Percentiles rank a stretch among this genome's conserved stretches.
Evolutionary conservation across 2,113 vertebrate genomes (phyloP).

Genomic region (Aramus guarauna): DNA sequence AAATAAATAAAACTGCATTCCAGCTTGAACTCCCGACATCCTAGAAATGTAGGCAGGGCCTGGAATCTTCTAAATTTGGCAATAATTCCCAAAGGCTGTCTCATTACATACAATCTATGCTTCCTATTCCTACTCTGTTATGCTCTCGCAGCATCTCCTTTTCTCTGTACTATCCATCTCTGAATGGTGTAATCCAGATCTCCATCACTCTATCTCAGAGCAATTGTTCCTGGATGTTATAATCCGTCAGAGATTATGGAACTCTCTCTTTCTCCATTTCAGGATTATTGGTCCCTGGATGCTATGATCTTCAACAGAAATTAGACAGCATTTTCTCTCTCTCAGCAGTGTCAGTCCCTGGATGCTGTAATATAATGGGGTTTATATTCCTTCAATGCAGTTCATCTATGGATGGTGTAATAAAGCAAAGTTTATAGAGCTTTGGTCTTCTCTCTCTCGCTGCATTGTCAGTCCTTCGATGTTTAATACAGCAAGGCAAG

Average conservation of each 20-base stretch:
- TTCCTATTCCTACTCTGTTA: constrained; percentile 26
- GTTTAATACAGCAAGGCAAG: constrained; percentile 75
- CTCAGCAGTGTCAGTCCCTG: constrained; percentile 44
- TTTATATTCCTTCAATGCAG: constrained; percentile 67
- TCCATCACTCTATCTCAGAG: constrained; percentile 12
- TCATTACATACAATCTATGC: constrained; percentile 36
- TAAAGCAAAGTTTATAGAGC: constrained; percentile 77
- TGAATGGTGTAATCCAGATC: constrained; percentile 45
- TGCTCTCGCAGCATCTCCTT: neutral
- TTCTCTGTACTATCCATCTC: neutral
- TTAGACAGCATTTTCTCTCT: constrained; percentile 61
- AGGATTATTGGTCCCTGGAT: constrained; percentile 65
- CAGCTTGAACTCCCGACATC: neutral
- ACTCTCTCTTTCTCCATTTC: constrained; percentile 52
- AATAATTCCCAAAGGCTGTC: constrained; percentile 34
- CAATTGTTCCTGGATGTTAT: constrained; percentile 62
- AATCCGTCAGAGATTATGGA: constrained; percentile 68
- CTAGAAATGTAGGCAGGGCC: constrained; percentile 1
- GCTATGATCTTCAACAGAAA: constrained; percentile 69
- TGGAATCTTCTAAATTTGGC: constrained; percentile 29
- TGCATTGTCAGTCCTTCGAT: constrained; percentile 67
- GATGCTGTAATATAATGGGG: constrained; percentile 58
- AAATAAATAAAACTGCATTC: neutral
- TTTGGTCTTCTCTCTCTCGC: constrained; percentile 69
- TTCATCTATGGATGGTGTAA: constrained; percentile 67